Percentiles rank a stretch among this genome's conserved stretches.
Evolutionary conservation across 2,797 vertebrate genomes (phyloP).

Genomic region (Australoheros facetus): DNA sequence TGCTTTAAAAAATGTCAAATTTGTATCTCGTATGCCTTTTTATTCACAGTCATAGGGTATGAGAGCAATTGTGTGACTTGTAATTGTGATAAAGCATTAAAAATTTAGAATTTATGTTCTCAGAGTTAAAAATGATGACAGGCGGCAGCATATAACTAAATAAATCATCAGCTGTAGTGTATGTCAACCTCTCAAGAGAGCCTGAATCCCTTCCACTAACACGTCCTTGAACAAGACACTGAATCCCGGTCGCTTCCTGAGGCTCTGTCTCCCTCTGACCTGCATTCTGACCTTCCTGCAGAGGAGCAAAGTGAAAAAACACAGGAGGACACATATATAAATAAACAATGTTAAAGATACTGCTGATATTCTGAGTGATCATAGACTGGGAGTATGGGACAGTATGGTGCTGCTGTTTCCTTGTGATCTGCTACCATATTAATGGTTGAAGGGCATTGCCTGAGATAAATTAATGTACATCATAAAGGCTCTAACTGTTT

Average conservation of each 20-base stretch:
- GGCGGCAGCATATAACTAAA: neutral
- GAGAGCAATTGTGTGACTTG: neutral
- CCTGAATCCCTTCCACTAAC: neutral
- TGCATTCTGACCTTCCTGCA: conserved; percentile 43
- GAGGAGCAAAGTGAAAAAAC: conserved; percentile 31
- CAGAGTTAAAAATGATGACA: neutral
- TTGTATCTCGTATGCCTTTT: too few species aligned
- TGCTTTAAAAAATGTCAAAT: too few species aligned
- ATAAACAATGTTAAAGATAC: conserved; percentile 43
- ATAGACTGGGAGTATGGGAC: neutral
- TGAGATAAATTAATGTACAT: neutral
- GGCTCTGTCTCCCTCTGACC: conserved; percentile 21
- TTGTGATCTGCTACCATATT: conserved; percentile 24
- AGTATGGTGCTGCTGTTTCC: conserved; percentile 25
- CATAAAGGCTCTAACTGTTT: neutral
- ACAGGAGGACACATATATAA: conserved; percentile 23
- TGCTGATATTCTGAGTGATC: conserved; percentile 36
- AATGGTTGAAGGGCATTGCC: conserved; percentile 4
- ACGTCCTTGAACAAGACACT: conserved; percentile 14
- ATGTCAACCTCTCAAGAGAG: neutral
- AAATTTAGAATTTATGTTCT: neutral
- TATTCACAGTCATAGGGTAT: too few species aligned
- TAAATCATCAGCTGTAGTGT: neutral
- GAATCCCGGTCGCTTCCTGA: conserved; percentile 24
- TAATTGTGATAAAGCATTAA: neutral